Conservation (phyloP, 2,113 vertebrate species). For the Diadophis punctatus region DNA sequence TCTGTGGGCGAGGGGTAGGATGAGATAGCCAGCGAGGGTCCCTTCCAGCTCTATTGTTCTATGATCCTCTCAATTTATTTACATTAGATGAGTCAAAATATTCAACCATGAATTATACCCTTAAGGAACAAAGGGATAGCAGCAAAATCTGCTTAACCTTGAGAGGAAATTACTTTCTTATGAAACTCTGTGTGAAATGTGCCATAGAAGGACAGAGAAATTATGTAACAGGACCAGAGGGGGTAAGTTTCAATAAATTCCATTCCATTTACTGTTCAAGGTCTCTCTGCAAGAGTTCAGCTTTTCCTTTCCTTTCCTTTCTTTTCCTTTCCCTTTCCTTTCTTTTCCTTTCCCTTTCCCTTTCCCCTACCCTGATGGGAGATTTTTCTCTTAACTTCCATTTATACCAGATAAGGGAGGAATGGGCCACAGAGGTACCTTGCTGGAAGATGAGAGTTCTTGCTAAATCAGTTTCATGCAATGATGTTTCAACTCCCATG, state of each 20-base stretch:
- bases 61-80: not conserved
- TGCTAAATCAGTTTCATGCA: not conserved
- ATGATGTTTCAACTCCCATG: not conserved
- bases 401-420: not conserved
- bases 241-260: not conserved
- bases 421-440: not conserved
- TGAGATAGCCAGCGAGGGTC: not conserved
- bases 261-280: not conserved
- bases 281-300: not conserved
- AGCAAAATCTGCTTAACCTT: not conserved
- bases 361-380: not conserved
- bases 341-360: not conserved
- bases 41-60: not conserved
- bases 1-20: not conserved
- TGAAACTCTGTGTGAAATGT: constrained; percentile 7
- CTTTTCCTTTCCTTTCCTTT: not conserved
- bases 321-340: too few relatives aligned
- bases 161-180: not conserved
- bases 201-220: not conserved
- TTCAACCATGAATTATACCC: not conserved
- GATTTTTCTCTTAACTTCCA: not conserved
- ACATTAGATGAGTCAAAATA: not conserved
- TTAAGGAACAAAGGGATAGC: not conserved
- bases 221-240: not conserved
- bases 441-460: not conserved